phyloP scores from a whole-genome alignment of 2,113 vertebrate species.

The Dromiciops gliroides region DNA sequence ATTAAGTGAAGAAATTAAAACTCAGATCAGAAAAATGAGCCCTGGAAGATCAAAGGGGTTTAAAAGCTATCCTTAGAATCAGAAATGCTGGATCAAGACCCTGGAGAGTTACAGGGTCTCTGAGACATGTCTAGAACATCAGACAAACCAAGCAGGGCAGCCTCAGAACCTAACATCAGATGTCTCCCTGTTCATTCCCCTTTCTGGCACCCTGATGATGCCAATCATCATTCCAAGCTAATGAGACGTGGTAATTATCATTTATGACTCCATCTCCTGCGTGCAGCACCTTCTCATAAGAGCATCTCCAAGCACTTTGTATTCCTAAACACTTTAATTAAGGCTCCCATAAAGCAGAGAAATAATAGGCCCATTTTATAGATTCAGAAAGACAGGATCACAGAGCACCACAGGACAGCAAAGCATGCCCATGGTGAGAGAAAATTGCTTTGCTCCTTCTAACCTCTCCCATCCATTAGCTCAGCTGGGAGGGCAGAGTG shows the following conservation, averaged over 20 bases:
- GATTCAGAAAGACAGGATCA: neutral
- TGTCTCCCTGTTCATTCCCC: neutral
- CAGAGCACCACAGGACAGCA: neutral
- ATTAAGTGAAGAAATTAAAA: neutral
- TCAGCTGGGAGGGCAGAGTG: neutral
- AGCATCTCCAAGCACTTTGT: constrained; percentile 1
- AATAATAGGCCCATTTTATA: constrained; percentile 10
- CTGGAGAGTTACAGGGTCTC: neutral
- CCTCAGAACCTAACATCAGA: neutral
- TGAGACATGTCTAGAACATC: neutral
- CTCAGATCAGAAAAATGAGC: neutral
- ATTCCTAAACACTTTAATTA: constrained; percentile 6
- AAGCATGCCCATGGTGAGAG: neutral
- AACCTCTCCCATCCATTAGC: neutral
- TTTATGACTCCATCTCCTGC: neutral
- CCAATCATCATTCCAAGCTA: neutral
- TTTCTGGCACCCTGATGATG: neutral
- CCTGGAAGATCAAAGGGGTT: neutral
- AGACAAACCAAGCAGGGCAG: neutral
- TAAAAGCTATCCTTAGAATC: neutral
- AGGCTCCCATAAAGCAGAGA: neutral
- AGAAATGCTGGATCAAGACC: neutral
- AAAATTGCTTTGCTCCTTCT: neutral
- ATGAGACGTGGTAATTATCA: constrained; percentile 7
- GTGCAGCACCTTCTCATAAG: neutral